phyloP scores from a whole-genome alignment of 2,888 invertebrate genomes.

The Minunthozetes semirufus region DNA sequence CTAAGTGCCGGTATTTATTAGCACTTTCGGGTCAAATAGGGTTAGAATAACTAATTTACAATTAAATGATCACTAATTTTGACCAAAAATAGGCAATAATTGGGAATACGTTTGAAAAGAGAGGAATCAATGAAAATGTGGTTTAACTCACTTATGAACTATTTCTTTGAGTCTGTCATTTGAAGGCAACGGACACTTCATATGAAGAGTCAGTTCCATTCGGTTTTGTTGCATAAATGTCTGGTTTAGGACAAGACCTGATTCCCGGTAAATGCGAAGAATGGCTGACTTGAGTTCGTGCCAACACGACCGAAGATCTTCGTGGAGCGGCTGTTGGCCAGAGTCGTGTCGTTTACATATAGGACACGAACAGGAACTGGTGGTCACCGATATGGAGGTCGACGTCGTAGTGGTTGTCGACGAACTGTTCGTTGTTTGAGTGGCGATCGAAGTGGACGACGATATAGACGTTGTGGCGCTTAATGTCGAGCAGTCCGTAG shows the following conservation, averaged over 20 bases:
- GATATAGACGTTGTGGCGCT: conserved; percentile 27
- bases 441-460: conserved; percentile 29
- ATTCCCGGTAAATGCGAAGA: conserved; percentile 49
- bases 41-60: not conserved
- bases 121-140: not conserved
- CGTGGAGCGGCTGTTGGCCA: not conserved
- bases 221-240: conserved; percentile 35
- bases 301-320: conserved; percentile 46
- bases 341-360: conserved; percentile 8
- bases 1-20: conserved; percentile 3
- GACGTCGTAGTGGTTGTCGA: not conserved
- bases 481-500: conserved; percentile 16
- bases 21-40: no score
- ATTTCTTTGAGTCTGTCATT: conserved; percentile 48
- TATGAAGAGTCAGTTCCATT: conserved; percentile 24
- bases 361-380: conserved; percentile 24
- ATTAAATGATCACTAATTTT: no score
- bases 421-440: conserved; percentile 11
- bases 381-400: not conserved
- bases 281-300: conserved; percentile 52
- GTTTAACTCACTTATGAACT: conserved; percentile 50
- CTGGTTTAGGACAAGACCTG: conserved; percentile 45
- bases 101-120: not conserved
- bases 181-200: conserved; percentile 38
- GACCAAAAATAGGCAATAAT: not conserved